Percentiles rank a stretch among this genome's conserved stretches.
phyloP scores from a whole-genome alignment of 1,140 invertebrate species.

The Drosophila gunungcola region DNA sequence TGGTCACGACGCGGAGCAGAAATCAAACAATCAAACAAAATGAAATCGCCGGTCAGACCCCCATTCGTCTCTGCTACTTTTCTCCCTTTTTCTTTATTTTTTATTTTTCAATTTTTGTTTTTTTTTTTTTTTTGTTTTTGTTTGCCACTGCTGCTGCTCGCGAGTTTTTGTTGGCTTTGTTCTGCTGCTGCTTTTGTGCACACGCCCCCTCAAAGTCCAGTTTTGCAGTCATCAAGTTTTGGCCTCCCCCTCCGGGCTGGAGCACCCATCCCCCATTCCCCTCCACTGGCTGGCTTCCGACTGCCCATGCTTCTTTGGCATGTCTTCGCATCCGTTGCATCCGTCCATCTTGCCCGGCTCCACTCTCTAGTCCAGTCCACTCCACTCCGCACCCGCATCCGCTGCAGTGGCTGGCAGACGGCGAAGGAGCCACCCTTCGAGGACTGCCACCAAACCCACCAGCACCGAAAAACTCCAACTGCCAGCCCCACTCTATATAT shows the following conservation, averaged over 20 bases:
- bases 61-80: constrained; percentile 18
- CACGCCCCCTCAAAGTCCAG: constrained; percentile 73
- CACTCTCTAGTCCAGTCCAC: constrained; percentile 6
- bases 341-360: constrained; percentile 25
- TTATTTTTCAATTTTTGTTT: not conserved
- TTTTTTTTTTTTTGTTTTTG: constrained; percentile 26
- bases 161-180: constrained; percentile 72
- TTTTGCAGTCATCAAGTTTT: constrained; percentile 81
- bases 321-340: constrained; percentile 83
- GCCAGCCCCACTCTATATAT: constrained; percentile 52
- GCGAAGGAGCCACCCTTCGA: constrained; percentile 67
- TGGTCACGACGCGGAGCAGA: constrained; percentile 63
- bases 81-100: constrained; percentile 29
- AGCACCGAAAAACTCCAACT: constrained; percentile 16
- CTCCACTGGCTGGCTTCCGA: constrained; percentile 47
- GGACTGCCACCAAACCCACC: constrained; percentile 1
- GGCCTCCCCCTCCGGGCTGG: constrained; percentile 28
- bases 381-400: constrained; percentile 31
- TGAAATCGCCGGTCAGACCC: constrained; percentile 64
- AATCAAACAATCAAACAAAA: constrained; percentile 83
- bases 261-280: constrained; percentile 12
- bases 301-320: constrained; percentile 78
- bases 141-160: constrained; percentile 20
- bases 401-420: constrained; percentile 60
- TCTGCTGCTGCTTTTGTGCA: constrained; percentile 73